Evolutionary conservation across 2,888 invertebrate species (phyloP).

Genomic region (Cinara cedri): DNA sequence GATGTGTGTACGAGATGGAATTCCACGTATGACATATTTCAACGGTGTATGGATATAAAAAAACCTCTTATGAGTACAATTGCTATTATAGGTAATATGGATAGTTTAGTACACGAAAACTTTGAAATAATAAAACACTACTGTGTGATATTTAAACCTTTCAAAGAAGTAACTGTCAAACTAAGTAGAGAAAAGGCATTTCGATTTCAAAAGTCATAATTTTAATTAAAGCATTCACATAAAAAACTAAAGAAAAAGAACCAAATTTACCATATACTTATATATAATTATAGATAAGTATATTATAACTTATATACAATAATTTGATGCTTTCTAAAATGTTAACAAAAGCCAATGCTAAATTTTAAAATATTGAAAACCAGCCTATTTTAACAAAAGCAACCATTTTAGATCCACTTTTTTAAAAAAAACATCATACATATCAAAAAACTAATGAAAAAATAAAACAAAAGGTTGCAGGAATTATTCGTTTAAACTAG

Average conservation of each 20-base stretch:
- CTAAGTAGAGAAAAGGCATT: slow-evolving; percentile 38
- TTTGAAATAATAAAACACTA: slow-evolving; percentile 52
- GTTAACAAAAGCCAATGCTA: slow-evolving; percentile 54
- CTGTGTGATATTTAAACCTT: slow-evolving; percentile 55
- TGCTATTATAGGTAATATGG: slow-evolving; percentile 51
- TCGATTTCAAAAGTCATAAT: slow-evolving; percentile 49
- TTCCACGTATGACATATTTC: slow-evolving; percentile 59
- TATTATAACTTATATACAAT: too few species aligned
- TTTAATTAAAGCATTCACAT: slow-evolving; percentile 28
- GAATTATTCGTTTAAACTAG: not conserved
- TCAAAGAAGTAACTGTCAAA: slow-evolving; percentile 57
- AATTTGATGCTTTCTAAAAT: slow-evolving; percentile 44
- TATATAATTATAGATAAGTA: too few species aligned
- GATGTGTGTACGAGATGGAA: slow-evolving; percentile 59
- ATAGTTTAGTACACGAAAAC: slow-evolving; percentile 55
- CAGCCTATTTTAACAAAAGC: slow-evolving; percentile 53
- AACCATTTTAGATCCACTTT: slow-evolving; percentile 53
- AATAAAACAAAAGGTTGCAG: not conserved
- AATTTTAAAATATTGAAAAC: slow-evolving; percentile 57
- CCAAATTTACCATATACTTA: slow-evolving; percentile 24
- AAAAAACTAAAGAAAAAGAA: slow-evolving; percentile 30
- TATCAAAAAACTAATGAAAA: not conserved
- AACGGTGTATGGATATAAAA: slow-evolving; percentile 52
- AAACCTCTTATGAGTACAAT: slow-evolving; percentile 53
- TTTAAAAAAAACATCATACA: slow-evolving; percentile 36